A percentile compares a stretch with the other conserved stretches of the same genome.
Conservation (phyloP, 2,888 invertebrate species). For the Noctua janthina region DNA sequence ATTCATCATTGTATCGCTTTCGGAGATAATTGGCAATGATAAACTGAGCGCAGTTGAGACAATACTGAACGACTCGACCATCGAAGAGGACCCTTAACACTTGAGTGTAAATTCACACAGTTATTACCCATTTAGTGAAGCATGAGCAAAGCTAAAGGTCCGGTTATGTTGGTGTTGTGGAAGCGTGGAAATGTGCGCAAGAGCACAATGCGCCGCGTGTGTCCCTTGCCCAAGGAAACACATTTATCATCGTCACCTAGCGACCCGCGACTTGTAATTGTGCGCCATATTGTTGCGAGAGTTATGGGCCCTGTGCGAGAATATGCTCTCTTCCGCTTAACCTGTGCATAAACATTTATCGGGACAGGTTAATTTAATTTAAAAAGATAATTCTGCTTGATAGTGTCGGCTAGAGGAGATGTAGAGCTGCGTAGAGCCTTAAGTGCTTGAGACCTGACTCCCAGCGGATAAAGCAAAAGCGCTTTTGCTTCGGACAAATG, state of each 20-base stretch:
- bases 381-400: slow-evolving; percentile 50
- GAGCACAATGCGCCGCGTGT: slow-evolving; percentile 76
- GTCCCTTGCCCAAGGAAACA: slow-evolving; percentile 83
- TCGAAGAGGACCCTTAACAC: slow-evolving; percentile 52
- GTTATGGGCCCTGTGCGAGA: slow-evolving; percentile 81
- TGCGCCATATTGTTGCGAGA: slow-evolving; percentile 88
- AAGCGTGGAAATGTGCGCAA: slow-evolving; percentile 67
- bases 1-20: slow-evolving; percentile 74
- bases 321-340: slow-evolving; percentile 83
- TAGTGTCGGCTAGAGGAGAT: slow-evolving; percentile 39
- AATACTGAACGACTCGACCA: slow-evolving; percentile 63
- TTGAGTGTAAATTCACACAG: slow-evolving; percentile 56
- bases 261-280: slow-evolving; percentile 86
- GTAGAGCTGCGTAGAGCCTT: neutral
- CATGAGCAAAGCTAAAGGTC: slow-evolving; percentile 62
- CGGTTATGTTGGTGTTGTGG: slow-evolving; percentile 64
- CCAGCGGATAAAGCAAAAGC: slow-evolving; percentile 3
- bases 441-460: neutral
- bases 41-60: slow-evolving; percentile 63
- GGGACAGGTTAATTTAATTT: slow-evolving; percentile 56
- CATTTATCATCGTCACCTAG: slow-evolving; percentile 89
- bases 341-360: slow-evolving; percentile 67
- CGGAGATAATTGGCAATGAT: slow-evolving; percentile 74
- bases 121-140: slow-evolving; percentile 60
- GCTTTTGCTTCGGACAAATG: neutral